Conservation (phyloP, 2,888 invertebrate species). For the Hydriomena furcata region DNA sequence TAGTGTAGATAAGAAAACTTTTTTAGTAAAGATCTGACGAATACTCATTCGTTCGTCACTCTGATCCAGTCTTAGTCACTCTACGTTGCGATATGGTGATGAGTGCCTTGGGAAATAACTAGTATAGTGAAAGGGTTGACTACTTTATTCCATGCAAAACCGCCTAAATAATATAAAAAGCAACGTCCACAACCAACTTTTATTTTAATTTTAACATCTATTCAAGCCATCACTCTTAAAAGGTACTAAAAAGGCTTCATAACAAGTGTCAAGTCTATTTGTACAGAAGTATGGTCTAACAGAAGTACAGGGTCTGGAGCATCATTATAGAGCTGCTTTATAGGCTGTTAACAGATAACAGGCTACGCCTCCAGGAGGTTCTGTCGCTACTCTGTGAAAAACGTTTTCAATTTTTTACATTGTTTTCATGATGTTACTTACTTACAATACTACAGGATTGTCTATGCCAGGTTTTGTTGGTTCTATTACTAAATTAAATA, state of each 20-base stretch:
- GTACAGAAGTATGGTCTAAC: too few species aligned
- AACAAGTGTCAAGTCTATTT: slow-evolving; percentile 14
- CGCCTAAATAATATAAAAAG: too few species aligned
- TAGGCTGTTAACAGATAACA: slow-evolving; percentile 35
- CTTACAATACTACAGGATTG: not conserved
- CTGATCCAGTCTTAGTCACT: too few species aligned
- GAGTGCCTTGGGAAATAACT: too few species aligned
- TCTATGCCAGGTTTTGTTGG: not conserved
- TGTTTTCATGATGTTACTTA: not conserved
- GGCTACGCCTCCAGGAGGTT: slow-evolving; percentile 4
- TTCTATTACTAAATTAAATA: not conserved
- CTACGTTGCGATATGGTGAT: too few species aligned
- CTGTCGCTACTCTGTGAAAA: slow-evolving; percentile 1
- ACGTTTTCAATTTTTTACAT: not conserved
- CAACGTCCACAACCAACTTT: too few species aligned
- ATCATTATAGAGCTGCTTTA: slow-evolving; percentile 29
- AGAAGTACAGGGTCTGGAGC: slow-evolving; percentile 20
- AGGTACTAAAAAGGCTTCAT: slow-evolving; percentile 14
- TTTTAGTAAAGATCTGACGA: too few species aligned
- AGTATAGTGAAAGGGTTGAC: too few species aligned
- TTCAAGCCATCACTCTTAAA: slow-evolving; percentile 7
- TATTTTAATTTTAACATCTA: not conserved
- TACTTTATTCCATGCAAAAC: too few species aligned
- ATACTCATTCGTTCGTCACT: too few species aligned
- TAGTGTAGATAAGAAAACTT: too few species aligned